Base-by-base conservation (phyloP, 2,888 invertebrate genomes). In the Julus scanicus region DNA sequence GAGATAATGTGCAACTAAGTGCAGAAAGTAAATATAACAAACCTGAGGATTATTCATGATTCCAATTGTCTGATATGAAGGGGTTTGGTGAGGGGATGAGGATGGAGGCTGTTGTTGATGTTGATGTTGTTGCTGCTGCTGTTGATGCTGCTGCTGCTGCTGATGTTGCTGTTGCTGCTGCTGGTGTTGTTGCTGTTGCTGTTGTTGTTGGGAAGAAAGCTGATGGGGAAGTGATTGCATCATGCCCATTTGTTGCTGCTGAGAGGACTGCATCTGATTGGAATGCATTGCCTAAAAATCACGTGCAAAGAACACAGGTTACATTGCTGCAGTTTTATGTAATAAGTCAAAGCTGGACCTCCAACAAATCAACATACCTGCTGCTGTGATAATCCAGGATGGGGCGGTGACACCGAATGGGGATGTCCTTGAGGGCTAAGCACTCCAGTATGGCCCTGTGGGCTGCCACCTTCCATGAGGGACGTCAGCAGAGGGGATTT, bases 191-290 rank as follows among this genome's bases (percentile, higher is more conserved):
- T 91, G 91, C 57, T 91, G 92, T 88, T 91, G 91, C 84, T 92
- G 89, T 44, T 89, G 94, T 92, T 93, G 94, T 90, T 93, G 93
- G 17, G 93, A 93, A 91, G 93, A 93, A 89, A 93, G 93, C 90
- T 93, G 93, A 92, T 93, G 92, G 91, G 93, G 93, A 37, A 89
- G 89, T 89, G 89, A 88, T 86, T 90, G 90, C 88, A 91, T 90
- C 88, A 84, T 84, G 44, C 39, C 84, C 84, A 84, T 87, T 86
- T 92, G 92, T 89, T 92, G 92, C 89, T 92, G 91, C 89, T 92
- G 93, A 37, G 37, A 8, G 39, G 44, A n/a, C 29, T 40, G 53
- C 29, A 86, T 63, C 83, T 83, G 83, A 71, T 17, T 71, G 71
- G 48, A 83, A 49, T 63, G 63, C 63, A 63, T 63, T n/a, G n/a